Conservation (phyloP, 2,113 vertebrate species). For the Dolichotis patagonum region DNA sequence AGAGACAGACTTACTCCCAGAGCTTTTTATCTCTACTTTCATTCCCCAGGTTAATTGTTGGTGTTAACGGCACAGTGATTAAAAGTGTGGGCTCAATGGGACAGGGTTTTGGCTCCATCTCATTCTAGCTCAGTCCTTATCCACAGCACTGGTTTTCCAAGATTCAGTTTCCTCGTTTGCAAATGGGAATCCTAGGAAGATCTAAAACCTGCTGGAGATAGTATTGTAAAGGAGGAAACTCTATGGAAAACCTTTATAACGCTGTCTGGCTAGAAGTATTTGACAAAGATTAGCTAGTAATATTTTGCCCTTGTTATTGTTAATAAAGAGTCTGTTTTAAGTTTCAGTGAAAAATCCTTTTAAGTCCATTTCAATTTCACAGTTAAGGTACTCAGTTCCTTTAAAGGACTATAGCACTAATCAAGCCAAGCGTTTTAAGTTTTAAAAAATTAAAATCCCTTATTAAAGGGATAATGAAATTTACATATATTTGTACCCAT, state of each 20-base stretch:
- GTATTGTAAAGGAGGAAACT: background rate
- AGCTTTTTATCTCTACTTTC: background rate
- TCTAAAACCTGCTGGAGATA: background rate
- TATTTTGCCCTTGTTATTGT: background rate
- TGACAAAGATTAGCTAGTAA: background rate
- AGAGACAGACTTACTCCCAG: background rate
- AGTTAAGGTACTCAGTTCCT: background rate
- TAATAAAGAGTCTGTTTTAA: background rate
- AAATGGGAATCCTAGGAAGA: background rate
- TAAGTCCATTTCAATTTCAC: background rate
- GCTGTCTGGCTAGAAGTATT: background rate
- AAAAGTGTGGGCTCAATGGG: background rate
- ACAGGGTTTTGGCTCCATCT: background rate
- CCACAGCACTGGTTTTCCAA: background rate
- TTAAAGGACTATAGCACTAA: background rate
- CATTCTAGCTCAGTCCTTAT: background rate
- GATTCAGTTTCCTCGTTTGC: background rate
- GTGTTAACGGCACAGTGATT: background rate
- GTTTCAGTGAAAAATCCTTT: background rate
- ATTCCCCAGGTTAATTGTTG: background rate
- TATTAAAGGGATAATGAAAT: conserved; percentile 14
- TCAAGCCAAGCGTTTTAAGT: background rate
- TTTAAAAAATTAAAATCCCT: background rate
- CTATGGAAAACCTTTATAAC: background rate
- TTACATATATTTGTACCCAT: background rate